Evolutionary conservation across 2,888 invertebrate species (phyloP).

Genomic region (Sisyra nigra): DNA sequence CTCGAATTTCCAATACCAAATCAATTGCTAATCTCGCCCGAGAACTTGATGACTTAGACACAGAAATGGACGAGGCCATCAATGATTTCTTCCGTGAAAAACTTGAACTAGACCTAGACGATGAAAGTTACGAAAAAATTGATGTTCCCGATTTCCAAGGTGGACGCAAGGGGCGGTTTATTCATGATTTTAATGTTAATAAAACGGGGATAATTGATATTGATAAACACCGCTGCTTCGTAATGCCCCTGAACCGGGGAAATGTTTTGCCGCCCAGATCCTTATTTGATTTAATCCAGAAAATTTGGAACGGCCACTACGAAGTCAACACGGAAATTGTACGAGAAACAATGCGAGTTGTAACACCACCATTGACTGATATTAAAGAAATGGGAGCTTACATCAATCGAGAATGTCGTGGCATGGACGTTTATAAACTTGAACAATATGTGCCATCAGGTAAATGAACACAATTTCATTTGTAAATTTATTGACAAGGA

Average conservation of each 20-base stretch:
- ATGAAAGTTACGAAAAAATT: conserved; percentile 66
- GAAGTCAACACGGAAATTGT: conserved; percentile 67
- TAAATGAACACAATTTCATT: conserved; percentile 22
- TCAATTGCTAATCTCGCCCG: conserved; percentile 19
- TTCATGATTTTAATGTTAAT: conserved; percentile 80
- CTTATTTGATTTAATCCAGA: conserved; percentile 60
- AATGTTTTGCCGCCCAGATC: conserved; percentile 64
- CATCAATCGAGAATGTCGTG: conserved; percentile 52
- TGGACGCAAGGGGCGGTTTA: conserved; percentile 67
- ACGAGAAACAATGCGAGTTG: conserved; percentile 58
- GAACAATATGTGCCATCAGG: conserved; percentile 41
- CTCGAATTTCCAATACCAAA: conserved; percentile 1
- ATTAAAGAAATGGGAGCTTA: conserved; percentile 44
- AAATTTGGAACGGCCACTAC: conserved; percentile 66
- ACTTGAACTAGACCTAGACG: conserved; percentile 59
- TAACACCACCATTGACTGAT: conserved; percentile 51
- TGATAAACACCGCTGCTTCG: conserved; percentile 57
- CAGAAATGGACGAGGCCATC: conserved; percentile 7
- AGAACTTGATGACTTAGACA: background rate
- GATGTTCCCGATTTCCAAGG: conserved; percentile 72
- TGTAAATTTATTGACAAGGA: too few relatives aligned
- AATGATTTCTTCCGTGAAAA: conserved; percentile 53
- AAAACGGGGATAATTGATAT: conserved; percentile 36
- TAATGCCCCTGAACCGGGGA: conserved; percentile 72
- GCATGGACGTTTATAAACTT: conserved; percentile 56